Evolutionary conservation across 1,140 invertebrate species (phyloP), one percentile per base, ranked within the genome.

Genomic region (Drosophila bocqueti): DNA sequence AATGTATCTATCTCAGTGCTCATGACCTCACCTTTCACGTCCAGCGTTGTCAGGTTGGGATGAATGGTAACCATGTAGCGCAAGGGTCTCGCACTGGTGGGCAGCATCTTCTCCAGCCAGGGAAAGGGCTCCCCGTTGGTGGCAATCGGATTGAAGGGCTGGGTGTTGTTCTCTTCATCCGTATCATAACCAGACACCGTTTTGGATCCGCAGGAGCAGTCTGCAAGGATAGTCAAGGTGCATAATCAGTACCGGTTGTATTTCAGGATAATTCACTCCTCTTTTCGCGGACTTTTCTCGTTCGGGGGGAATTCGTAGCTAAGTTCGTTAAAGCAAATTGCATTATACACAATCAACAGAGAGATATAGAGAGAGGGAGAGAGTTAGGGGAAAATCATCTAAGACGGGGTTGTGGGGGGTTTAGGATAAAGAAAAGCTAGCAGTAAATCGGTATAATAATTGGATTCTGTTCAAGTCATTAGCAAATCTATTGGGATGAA

Each of bases 21-120:
- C 16, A 26, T 3, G 3, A 4, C 9, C 68, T 62, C 65, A 97
- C 97, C 97, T 95, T 96, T 96, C 46, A 98, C 95, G 93, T 97
- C 96, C 50, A 97, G 95, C 38, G 97, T 98, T 24, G 97, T 98
- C 24, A 99, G 94, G 94, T 99, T 99, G 50, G 98, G 98, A 94
- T 99, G 98, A 64, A 99, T 96, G 89, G 96, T 96, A 29, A 99
- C 95, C 85, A 96, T 96, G 92, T 99, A 99, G 73, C 96, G 95
- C 72, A 96, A 94, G 29, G 98, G 98, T 86, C 95, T 95, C 26
- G 96, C 95, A 89, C 96, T 96, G 42, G 94, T 94, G 7, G 98
- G 98, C 76, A 99, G 94, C 62, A 97, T 95, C 68, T 97, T 95
- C 83, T 96, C 95, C 68, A 97, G 95, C 98, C 98, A 99, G 36